phyloP scores from a whole-genome alignment of 2,797 vertebrate genomes.

The Dryobates pubescens region DNA sequence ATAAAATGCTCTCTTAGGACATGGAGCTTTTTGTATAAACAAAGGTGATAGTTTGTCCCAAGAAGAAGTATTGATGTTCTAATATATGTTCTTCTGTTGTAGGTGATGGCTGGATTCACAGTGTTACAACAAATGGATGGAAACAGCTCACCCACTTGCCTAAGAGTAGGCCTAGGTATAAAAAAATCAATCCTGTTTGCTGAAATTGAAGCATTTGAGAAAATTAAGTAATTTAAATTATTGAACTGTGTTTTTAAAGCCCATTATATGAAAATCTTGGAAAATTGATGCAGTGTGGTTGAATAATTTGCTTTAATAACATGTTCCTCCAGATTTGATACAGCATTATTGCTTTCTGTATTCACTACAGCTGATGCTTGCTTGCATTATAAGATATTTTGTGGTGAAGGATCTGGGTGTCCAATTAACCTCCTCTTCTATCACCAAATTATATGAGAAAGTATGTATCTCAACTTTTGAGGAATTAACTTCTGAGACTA shows the following conservation, averaged over 20 bases:
- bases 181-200: background rate
- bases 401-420: constrained; percentile 10
- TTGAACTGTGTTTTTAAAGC: background rate
- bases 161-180: constrained; percentile 90
- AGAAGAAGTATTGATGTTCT: background rate
- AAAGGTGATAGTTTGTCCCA: background rate
- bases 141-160: constrained; percentile 87
- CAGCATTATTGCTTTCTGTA: background rate
- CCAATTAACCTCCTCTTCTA: constrained; percentile 1
- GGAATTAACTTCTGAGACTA: background rate
- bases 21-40: background rate
- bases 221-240: background rate
- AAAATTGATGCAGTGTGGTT: background rate
- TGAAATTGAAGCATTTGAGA: background rate
- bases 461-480: background rate
- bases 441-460: background rate
- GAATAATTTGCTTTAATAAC: background rate
- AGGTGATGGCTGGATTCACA: constrained; percentile 95
- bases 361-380: background rate
- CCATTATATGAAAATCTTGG: background rate
- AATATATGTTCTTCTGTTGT: background rate
- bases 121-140: constrained; percentile 87
- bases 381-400: background rate
- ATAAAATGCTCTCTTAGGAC: background rate
- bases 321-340: background rate